Evolutionary conservation across 2,113 vertebrate species (phyloP), one percentile per base, ranked within the genome.

Genomic region (Pseudorectes ferrugineus): DNA sequence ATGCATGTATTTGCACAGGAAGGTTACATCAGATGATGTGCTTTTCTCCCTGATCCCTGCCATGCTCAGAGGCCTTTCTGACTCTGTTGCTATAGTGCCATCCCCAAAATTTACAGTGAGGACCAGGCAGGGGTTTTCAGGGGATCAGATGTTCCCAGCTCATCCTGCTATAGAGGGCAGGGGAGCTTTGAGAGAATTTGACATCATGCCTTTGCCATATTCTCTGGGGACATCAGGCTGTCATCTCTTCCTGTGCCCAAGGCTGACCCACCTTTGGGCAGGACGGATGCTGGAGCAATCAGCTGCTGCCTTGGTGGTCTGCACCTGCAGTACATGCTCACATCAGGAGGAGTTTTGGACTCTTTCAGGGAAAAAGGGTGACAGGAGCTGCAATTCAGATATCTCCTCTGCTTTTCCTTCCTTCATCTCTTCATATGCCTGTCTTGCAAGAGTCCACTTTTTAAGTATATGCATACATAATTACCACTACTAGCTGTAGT

Each of bases 101-200:
- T 5, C 16, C 9, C 20, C 2, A 25, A 42, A 70, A 54, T 55
- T 23, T 46, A 45, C 43, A 29, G 12, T 18, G 36, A 78, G 35
- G 57, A 75, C 29, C 36, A 55, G 24, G 33, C 20, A 61, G 73
- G 71, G 21, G 19, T 74, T 71, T 80, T 74, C 48, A 63, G 22
- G 25, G 19, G 2, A 9, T 36, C 0, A 0, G 18, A 12, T 54
- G 15, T 29, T 77, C 1, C 0, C 21, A 38, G n/a, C 22, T 76
- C 42, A 46, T 51, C 43, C 35, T 48, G 43, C 15, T 77, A 9
- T 6, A 84, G 68, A 54, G 17, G 11, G 7, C 19, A 45, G 38
- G 22, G 26, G 9, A 55, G 3, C 29, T 51, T 51, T 4, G 12
- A 54, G 46, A 71, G 14, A 25, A 46, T 77, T 26, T 38, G 24